Percentiles rank a stretch among this genome's conserved stretches.
Conservation (phyloP, 2,113 vertebrate species). For the Mohoua ochrocephala region DNA sequence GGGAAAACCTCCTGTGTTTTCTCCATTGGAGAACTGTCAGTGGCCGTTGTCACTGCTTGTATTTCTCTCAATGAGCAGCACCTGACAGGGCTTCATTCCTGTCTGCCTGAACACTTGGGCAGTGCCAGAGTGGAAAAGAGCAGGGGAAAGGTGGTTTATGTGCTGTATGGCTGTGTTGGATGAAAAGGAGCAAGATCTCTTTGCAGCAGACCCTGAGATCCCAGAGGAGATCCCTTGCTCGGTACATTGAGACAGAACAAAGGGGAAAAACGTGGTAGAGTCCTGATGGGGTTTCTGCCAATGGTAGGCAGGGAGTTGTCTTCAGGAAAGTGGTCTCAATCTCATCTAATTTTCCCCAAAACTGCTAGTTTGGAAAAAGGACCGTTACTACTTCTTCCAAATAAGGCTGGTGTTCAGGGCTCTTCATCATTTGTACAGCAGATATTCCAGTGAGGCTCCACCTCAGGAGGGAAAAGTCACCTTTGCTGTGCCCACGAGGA, state of each 20-base stretch:
- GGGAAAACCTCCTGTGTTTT: neutral
- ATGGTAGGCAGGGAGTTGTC: fast-evolving
- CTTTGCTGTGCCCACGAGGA: fast-evolving
- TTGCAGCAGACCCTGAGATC: neutral
- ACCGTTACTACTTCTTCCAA: neutral
- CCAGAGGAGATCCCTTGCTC: neutral
- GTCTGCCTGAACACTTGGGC: neutral
- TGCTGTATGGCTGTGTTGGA: neutral
- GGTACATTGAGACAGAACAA: neutral
- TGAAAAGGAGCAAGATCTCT: neutral
- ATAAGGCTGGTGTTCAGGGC: neutral
- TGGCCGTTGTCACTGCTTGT: fast-evolving
- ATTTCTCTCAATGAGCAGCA: neutral
- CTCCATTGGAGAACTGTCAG: neutral
- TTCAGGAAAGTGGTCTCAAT: neutral
- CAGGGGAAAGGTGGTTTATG: neutral
- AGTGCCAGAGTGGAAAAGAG: neutral
- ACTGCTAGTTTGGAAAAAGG: neutral
- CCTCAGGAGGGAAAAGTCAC: neutral
- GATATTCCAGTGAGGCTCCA: neutral
- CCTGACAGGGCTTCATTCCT: neutral
- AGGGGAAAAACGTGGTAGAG: fast-evolving
- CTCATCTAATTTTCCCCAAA: neutral
- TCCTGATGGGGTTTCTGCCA: neutral
- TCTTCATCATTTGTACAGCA: neutral